phyloP scores from a whole-genome alignment of 2,797 vertebrate species.

The Myripristis murdjan region DNA sequence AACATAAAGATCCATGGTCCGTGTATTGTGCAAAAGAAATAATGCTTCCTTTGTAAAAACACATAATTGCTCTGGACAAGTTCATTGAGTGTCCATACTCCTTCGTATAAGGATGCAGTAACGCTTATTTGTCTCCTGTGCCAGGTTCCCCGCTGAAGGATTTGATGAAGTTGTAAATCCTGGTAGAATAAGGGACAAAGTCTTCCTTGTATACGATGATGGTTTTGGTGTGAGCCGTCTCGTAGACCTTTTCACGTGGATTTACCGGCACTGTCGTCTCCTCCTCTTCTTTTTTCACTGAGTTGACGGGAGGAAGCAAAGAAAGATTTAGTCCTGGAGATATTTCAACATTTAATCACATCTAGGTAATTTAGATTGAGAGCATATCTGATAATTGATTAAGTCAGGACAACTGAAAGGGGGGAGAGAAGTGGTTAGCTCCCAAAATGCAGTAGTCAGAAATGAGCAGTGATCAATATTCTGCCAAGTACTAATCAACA shows the following conservation, averaged over 20 bases:
- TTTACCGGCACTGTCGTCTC: conserved; percentile 25
- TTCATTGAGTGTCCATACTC: conserved; percentile 1
- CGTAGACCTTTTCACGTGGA: conserved; percentile 29
- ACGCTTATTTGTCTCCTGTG: conserved; percentile 30
- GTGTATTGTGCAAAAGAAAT: no score
- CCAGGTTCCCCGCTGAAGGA: conserved; percentile 38
- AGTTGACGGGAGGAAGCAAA: not conserved
- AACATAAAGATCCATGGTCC: not conserved
- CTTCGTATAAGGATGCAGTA: conserved; percentile 4
- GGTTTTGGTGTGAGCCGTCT: conserved; percentile 38
- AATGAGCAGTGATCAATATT: no score
- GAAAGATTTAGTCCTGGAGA: not conserved
- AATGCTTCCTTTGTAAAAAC: no score
- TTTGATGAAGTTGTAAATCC: conserved; percentile 68
- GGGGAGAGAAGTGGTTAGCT: no score
- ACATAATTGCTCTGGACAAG: not conserved
- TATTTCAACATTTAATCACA: not conserved
- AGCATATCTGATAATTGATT: no score
- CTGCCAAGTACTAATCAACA: no score
- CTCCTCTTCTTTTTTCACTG: conserved; percentile 19
- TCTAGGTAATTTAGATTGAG: no score
- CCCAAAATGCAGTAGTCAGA: no score
- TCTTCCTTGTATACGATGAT: conserved; percentile 71
- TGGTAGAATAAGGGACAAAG: conserved; percentile 76
- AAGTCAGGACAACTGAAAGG: no score